Evolutionary conservation across 2,797 vertebrate species (phyloP), one percentile per base, ranked within the genome.

Genomic region (Lacerta bilineata): DNA sequence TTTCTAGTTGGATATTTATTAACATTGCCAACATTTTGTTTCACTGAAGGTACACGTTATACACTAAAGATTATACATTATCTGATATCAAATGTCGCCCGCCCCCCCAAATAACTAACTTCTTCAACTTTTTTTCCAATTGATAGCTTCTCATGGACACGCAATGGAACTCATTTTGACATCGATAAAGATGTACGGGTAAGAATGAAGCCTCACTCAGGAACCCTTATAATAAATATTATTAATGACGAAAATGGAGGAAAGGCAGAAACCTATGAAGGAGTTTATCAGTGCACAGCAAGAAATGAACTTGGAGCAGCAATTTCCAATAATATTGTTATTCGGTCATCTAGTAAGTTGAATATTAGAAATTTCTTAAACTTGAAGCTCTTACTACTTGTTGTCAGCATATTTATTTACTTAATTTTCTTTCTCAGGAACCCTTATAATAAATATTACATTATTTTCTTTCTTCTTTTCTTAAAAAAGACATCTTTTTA

Each of bases 101-200:
- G n/a, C 43, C 10, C 23, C 3, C 33, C 33, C 33, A 33, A 80
- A 92, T 86, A 81, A 83, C 7, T 5, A 91, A 50, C 88, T 91
- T 88, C 3, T 10, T 76, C 36, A 41, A n/a, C 69, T 81, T 82
- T 1, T 87, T 93, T 87, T 77, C 66, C 90, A 29, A 86, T 93
- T 95, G 88, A 88, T 95, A 99, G 99, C 93, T 99, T 99, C 95
- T 99, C 98, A 72, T 99, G 99, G 99, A 99, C 98, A 0, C 98
- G 97, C 90, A 98, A 99, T 84, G 98, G 99, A 92, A 99, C 98
- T 69, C 98, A 99, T 96, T 99, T 98, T 95, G 98, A 99, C 95
- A 96, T 98, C 9, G 98, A 99, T 72, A 95, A 97, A 93, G 98
- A 99, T 92, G 83, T 97, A 85, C 97, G 97, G 23, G 98, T 99